Evolutionary conservation across 2,888 invertebrate genomes (phyloP).

Genomic region (Xanthorhoe designata): DNA sequence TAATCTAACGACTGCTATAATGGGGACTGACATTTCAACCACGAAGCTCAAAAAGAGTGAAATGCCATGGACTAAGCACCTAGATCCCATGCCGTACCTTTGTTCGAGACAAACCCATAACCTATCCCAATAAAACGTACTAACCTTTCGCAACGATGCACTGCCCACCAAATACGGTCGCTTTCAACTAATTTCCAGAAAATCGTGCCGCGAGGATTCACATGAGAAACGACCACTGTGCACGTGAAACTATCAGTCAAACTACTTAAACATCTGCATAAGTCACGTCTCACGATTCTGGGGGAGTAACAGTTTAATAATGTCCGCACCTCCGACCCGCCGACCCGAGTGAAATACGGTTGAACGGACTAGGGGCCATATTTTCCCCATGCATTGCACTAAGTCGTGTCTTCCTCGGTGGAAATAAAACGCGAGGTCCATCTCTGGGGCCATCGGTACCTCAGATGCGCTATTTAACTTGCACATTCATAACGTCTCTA

Average conservation of each 20-base stretch:
- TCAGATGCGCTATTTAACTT: constrained; percentile 79
- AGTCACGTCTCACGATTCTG: constrained; percentile 82
- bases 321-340: constrained; percentile 78
- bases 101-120: constrained; percentile 4
- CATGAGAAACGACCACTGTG: constrained; percentile 79
- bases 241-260: constrained; percentile 83
- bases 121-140: constrained; percentile 21
- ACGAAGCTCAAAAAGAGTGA: background rate
- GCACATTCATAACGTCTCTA: constrained; percentile 52
- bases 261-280: constrained; percentile 83
- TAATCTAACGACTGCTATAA: background rate
- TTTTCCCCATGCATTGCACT: constrained; percentile 82
- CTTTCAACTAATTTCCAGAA: constrained; percentile 74
- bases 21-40: background rate
- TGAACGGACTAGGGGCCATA: constrained; percentile 81
- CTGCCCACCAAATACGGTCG: constrained; percentile 55
- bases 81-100: background rate
- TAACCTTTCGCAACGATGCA: constrained; percentile 30
- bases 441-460: constrained; percentile 84
- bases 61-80: background rate
- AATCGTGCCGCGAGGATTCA: constrained; percentile 79
- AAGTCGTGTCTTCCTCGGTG: constrained; percentile 84
- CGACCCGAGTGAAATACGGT: constrained; percentile 83
- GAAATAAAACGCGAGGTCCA: constrained; percentile 85
- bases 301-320: constrained; percentile 83